Conservation (phyloP, 2,113 vertebrate genomes). For the Piprites chloris region DNA sequence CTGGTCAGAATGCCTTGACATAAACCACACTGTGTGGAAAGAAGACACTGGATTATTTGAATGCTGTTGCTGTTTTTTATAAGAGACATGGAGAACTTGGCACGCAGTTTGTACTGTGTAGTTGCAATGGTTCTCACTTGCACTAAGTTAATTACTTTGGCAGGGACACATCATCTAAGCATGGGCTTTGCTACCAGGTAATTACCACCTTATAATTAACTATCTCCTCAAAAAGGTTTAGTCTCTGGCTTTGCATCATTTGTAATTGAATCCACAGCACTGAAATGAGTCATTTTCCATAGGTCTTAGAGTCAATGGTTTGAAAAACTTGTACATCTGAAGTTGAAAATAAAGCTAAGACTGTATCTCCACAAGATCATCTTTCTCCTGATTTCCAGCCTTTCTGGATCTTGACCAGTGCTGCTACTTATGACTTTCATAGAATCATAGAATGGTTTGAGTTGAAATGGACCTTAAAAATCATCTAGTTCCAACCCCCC, state of each 20-base stretch:
- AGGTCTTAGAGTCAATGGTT: background rate
- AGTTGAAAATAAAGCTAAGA: background rate
- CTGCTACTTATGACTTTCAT: background rate
- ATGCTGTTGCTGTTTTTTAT: background rate
- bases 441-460: background rate
- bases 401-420: background rate
- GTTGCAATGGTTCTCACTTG: background rate
- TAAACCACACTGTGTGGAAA: background rate
- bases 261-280: background rate
- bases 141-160: background rate
- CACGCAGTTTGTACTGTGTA: background rate
- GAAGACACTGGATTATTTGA: background rate
- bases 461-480: background rate
- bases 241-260: background rate
- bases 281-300: background rate
- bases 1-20: background rate
- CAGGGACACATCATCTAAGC: background rate
- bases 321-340: background rate
- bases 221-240: background rate
- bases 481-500: background rate
- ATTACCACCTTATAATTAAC: slow-evolving; percentile 30
- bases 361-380: background rate
- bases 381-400: background rate
- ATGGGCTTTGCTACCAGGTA: background rate
- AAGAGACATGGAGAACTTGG: background rate